phyloP scores from a whole-genome alignment of 2,888 invertebrate genomes.

The Nomada hirtipes region DNA sequence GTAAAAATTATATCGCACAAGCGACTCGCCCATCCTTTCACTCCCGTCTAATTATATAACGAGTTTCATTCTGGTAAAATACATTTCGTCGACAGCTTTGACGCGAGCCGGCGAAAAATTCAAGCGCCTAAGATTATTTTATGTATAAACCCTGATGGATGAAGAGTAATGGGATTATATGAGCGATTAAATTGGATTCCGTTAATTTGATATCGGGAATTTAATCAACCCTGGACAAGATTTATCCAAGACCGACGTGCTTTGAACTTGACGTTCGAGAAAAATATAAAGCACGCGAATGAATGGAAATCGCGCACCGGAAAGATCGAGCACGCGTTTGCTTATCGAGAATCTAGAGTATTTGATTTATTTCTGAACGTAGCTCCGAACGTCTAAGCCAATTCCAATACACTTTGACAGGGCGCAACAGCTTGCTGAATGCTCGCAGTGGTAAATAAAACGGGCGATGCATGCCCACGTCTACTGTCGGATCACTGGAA shows the following conservation, averaged over 20 bases:
- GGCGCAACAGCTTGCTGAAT: constrained; percentile 58
- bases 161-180: not conserved
- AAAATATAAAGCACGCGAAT: too few species aligned
- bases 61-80: not conserved
- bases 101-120: not conserved
- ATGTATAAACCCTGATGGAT: not conserved
- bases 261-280: not conserved
- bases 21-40: not conserved
- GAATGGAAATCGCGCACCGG: too few species aligned
- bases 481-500: constrained; percentile 40
- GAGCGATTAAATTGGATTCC: constrained; percentile 1
- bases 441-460: constrained; percentile 43
- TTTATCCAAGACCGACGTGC: not conserved
- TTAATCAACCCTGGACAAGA: not conserved
- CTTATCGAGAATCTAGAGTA: not conserved
- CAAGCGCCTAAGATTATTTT: not conserved
- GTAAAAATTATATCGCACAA: too few species aligned
- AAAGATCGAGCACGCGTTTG: not conserved
- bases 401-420: constrained; percentile 38
- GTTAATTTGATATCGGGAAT: not conserved
- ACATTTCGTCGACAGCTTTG: not conserved
- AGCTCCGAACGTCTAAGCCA: constrained; percentile 15
- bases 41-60: not conserved
- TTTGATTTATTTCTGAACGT: constrained; percentile 35
- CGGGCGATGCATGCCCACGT: constrained; percentile 35